These are phyloP conservation scores for Diabrotica balteata DNA, from an alignment of 2,888 invertebrate genomes.

Conservation along the genomic window DNA sequence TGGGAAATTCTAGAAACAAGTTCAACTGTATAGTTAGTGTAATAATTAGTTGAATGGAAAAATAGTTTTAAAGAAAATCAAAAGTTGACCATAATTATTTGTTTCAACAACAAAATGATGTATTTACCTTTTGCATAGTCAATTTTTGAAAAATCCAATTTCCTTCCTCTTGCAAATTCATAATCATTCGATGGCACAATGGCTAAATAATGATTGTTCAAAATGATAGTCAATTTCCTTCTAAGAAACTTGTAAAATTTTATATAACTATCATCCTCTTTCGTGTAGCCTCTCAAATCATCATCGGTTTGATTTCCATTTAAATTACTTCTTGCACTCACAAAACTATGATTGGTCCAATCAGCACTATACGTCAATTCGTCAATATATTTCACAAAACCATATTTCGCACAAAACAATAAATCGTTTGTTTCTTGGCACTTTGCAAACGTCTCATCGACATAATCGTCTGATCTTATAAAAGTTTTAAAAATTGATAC, in stretches of 20 bases:
- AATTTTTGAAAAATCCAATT: neutral
- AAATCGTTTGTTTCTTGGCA: slow-evolving; percentile 45
- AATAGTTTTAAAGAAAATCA: no score
- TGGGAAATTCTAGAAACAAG: no score
- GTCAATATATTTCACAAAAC: slow-evolving; percentile 48
- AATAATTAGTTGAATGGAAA: no score
- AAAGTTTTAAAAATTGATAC: neutral
- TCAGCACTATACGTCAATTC: slow-evolving; percentile 41
- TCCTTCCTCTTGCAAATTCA: slow-evolving; percentile 27
- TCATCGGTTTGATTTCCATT: neutral
- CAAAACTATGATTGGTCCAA: neutral
- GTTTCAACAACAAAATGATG: neutral
- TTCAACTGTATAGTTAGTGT: no score
- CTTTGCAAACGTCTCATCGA: slow-evolving; percentile 46
- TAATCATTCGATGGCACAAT: slow-evolving; percentile 49
- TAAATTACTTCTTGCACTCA: neutral
- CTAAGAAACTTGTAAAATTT: slow-evolving; percentile 52
- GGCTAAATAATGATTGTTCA: slow-evolving; percentile 49
- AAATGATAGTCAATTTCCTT: slow-evolving; percentile 46
- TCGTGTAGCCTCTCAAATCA: neutral
- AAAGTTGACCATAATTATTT: no score
- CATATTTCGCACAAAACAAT: slow-evolving; percentile 50
- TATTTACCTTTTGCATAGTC: slow-evolving; percentile 8
- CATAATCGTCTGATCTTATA: slow-evolving; percentile 43
- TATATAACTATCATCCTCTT: slow-evolving; percentile 30